These are phyloP conservation scores for Zeugodacus cucurbitae DNA, from an alignment of 1,140 invertebrate species.

Conservation along the genomic window DNA sequence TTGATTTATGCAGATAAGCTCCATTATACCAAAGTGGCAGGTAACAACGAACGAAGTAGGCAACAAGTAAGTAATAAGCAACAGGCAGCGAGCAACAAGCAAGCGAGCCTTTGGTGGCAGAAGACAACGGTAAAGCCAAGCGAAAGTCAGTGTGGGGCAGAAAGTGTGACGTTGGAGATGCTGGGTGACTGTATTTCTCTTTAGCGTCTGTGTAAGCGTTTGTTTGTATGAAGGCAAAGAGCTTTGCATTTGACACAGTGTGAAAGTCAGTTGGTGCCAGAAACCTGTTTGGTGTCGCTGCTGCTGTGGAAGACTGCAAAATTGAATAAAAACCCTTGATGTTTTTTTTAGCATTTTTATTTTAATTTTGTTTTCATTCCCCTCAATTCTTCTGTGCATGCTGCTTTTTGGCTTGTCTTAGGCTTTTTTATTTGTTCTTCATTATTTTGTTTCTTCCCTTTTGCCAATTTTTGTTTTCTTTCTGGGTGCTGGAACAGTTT, in stretches of 20 bases:
- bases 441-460: not conserved
- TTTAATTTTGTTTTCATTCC: not conserved
- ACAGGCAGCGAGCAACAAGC: not conserved
- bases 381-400: not conserved
- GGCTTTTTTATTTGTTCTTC: not conserved
- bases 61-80: not conserved
- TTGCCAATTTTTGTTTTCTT: not conserved
- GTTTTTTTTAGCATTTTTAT: not conserved
- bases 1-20: constrained; percentile 61
- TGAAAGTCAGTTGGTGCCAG: not conserved
- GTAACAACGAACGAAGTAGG: constrained; percentile 35
- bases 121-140: not conserved
- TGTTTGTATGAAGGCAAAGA: not conserved
- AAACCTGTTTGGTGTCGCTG: too few relatives aligned
- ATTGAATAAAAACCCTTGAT: not conserved
- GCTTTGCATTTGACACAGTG: not conserved
- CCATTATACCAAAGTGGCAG: constrained; percentile 59
- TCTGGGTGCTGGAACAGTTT: not conserved
- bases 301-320: not conserved
- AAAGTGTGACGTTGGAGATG: not conserved
- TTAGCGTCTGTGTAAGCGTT: not conserved
- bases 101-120: not conserved
- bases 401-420: not conserved
- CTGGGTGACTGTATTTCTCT: not conserved
- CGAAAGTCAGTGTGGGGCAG: not conserved